phyloP scores from a whole-genome alignment of 1,140 invertebrate species.

The Antheraea pernyi region DNA sequence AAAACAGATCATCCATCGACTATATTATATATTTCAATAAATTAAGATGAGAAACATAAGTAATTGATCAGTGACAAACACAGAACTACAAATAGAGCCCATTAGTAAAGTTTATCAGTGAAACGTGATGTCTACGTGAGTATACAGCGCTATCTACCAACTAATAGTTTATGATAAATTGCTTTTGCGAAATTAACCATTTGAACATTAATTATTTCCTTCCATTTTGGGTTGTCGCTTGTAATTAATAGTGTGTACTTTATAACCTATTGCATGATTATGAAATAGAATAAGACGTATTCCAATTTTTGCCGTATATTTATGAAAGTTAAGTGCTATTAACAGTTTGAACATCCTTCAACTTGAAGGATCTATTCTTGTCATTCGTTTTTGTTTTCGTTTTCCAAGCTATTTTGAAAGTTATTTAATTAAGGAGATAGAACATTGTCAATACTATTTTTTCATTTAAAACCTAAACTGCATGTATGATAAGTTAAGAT shows the following conservation, averaged over 20 bases:
- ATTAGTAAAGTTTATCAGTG: conserved; percentile 13
- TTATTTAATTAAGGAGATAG: no score
- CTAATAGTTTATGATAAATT: conserved; percentile 13
- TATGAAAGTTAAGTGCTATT: no score
- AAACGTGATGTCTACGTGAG: conserved; percentile 11
- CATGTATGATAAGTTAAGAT: no score
- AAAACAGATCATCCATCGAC: no score
- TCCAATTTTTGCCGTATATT: no score
- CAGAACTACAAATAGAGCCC: conserved; percentile 2
- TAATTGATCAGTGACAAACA: conserved; percentile 9
- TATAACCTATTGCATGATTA: not conserved
- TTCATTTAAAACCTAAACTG: no score
- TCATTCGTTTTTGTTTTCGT: no score
- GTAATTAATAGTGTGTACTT: not conserved
- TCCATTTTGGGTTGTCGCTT: conserved; percentile 1
- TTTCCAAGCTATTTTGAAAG: no score
- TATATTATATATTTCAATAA: not conserved
- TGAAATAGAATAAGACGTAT: not conserved
- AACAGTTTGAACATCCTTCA: no score
- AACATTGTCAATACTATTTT: no score
- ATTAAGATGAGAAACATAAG: conserved; percentile 3
- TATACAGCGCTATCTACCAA: conserved; percentile 12
- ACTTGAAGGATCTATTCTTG: no score
- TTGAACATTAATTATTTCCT: conserved; percentile 17
- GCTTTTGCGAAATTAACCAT: conserved; percentile 10